phyloP scores from a whole-genome alignment of 2,113 vertebrate genomes.

The Oncorhynchus masou region DNA sequence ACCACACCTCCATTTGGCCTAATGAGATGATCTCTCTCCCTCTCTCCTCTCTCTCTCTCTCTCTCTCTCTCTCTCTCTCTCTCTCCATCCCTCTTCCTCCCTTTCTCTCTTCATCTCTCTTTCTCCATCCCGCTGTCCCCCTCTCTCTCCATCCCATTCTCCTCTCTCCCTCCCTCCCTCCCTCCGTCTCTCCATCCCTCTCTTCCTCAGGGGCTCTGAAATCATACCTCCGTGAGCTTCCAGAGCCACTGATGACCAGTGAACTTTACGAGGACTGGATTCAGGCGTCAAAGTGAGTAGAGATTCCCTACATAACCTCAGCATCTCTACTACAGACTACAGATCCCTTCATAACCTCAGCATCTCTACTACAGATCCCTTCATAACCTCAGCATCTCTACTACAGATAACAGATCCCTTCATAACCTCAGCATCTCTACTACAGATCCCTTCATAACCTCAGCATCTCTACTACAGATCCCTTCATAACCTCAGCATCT shows the following conservation, averaged over 20 bases:
- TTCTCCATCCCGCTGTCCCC: not conserved
- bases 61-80: not conserved
- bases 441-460: too few species aligned
- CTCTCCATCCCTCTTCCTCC: not conserved
- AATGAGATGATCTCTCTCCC: constrained; percentile 11
- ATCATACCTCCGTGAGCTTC: constrained; percentile 97
- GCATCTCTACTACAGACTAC: too few species aligned
- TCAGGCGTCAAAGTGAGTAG: constrained; percentile 95
- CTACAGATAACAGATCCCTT: too few species aligned
- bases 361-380: too few species aligned
- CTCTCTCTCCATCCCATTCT: too few species aligned
- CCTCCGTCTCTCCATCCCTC: constrained; percentile 6
- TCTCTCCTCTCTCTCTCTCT: not conserved
- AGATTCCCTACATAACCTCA: too few species aligned
- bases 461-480: too few species aligned
- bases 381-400: too few species aligned
- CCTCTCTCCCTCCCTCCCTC: not conserved
- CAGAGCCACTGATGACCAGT: constrained; percentile 95
- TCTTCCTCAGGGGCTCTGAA: constrained; percentile 86
- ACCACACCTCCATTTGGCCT: constrained; percentile 12
- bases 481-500: too few species aligned
- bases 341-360: too few species aligned
- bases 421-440: too few species aligned
- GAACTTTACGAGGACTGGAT: constrained; percentile 99
- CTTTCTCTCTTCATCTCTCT: not conserved